These are phyloP conservation scores for Arctopsyche grandis DNA, from an alignment of 1,140 invertebrate species.

Conservation along the genomic window DNA sequence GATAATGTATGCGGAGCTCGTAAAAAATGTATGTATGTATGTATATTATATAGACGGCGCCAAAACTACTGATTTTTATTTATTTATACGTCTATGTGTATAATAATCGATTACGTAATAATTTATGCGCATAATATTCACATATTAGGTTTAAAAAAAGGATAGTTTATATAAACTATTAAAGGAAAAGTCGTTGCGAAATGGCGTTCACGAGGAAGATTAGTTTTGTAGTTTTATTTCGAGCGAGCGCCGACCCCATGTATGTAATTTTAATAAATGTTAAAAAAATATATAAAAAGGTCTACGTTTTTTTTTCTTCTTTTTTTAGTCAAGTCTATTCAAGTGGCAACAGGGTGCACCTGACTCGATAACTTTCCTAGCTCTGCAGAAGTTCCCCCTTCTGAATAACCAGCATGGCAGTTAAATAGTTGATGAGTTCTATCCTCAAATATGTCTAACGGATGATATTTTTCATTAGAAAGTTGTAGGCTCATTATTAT, in stretches of 20 bases:
- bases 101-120: too few relatives aligned
- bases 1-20: neutral
- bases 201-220: too few relatives aligned
- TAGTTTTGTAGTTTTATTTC: neutral
- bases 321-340: neutral
- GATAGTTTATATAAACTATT: too few relatives aligned
- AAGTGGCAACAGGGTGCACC: conserved; percentile 21
- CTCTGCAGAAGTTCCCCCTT: neutral
- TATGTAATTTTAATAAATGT: conserved; percentile 1
- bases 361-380: conserved; percentile 16
- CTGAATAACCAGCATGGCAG: neutral
- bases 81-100: neutral
- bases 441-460: neutral
- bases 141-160: too few relatives aligned
- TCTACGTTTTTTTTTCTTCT: neutral
- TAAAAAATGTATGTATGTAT: too few relatives aligned
- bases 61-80: neutral
- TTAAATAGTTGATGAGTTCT: neutral
- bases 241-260: neutral
- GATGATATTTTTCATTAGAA: neutral
- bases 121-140: too few relatives aligned
- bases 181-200: too few relatives aligned
- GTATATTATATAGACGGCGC: neutral
- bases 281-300: neutral
- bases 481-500: neutral